Conservation (phyloP, 2,888 invertebrate genomes). For the Slavum lentiscoides region DNA sequence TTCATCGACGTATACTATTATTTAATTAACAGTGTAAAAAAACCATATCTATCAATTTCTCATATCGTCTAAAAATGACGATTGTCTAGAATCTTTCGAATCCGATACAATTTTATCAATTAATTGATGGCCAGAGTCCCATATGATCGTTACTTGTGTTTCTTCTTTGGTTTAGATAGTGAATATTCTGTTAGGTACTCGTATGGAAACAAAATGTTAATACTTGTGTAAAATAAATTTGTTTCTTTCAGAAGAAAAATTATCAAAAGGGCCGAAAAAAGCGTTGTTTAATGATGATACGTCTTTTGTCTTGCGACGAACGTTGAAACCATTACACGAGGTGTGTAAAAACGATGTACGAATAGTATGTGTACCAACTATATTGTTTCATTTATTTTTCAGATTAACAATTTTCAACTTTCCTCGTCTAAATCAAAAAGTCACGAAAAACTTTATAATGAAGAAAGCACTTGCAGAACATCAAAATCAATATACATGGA, state of each 20-base stretch:
- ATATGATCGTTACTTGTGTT: too few species aligned
- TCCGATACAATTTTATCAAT: too few species aligned
- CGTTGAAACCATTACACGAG: constrained; percentile 43
- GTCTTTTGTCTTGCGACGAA: constrained; percentile 28
- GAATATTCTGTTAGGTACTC: too few species aligned
- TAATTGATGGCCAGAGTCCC: too few species aligned
- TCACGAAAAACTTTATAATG: constrained; percentile 19
- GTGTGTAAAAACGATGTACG: neutral
- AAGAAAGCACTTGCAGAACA: neutral
- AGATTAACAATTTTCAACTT: constrained; percentile 39
- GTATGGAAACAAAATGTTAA: too few species aligned
- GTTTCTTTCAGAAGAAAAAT: constrained; percentile 28
- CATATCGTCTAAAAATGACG: too few species aligned
- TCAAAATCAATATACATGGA: constrained; percentile 14
- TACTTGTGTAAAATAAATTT: constrained; percentile 4
- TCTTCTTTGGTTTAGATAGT: too few species aligned
- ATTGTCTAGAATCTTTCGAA: too few species aligned
- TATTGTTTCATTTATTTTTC: constrained; percentile 11
- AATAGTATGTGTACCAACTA: neutral
- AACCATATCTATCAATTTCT: too few species aligned
- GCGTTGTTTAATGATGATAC: constrained; percentile 39
- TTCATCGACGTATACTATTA: too few species aligned
- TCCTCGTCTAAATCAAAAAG: constrained; percentile 38
- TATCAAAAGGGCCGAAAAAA: constrained; percentile 33
- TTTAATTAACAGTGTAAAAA: too few species aligned